Percentiles rank a stretch among this genome's conserved stretches.
Conservation (phyloP, 2,113 vertebrate genomes). For the Stigmatopora argus region DNA sequence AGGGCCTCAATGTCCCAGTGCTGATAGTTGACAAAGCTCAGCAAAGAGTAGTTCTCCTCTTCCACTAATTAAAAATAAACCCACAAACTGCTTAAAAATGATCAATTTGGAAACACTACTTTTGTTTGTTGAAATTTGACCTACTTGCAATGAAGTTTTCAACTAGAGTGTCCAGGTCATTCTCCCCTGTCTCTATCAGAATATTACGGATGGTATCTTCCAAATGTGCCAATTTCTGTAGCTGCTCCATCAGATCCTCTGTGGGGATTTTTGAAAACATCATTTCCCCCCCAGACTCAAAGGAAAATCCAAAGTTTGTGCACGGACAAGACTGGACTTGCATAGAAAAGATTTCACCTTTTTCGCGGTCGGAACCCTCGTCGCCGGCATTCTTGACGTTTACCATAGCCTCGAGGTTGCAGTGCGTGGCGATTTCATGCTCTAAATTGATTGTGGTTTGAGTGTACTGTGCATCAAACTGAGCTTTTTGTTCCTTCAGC, state of each 20-base stretch:
- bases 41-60: slow-evolving; percentile 23
- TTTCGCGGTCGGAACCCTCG: background rate
- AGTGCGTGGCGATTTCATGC: background rate
- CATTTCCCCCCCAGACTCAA: background rate
- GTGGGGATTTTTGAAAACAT: background rate
- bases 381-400: background rate
- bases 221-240: background rate
- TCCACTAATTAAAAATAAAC: slow-evolving; percentile 16
- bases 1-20: slow-evolving; percentile 7
- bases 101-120: background rate
- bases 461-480: slow-evolving; percentile 6
- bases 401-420: slow-evolving; percentile 5
- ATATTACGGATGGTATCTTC: slow-evolving; percentile 9
- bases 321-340: background rate
- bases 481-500: slow-evolving; percentile 5
- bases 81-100: background rate
- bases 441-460: background rate
- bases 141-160: slow-evolving; percentile 21
- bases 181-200: slow-evolving; percentile 10
- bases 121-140: background rate
- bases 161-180: slow-evolving; percentile 7
- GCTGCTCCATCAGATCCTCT: slow-evolving; percentile 1
- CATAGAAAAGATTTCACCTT: slow-evolving; percentile 6
- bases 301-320: background rate
- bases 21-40: slow-evolving; percentile 30